Conservation (phyloP, 1,140 invertebrate genomes). For the Lordiphosa clarofinis region DNA sequence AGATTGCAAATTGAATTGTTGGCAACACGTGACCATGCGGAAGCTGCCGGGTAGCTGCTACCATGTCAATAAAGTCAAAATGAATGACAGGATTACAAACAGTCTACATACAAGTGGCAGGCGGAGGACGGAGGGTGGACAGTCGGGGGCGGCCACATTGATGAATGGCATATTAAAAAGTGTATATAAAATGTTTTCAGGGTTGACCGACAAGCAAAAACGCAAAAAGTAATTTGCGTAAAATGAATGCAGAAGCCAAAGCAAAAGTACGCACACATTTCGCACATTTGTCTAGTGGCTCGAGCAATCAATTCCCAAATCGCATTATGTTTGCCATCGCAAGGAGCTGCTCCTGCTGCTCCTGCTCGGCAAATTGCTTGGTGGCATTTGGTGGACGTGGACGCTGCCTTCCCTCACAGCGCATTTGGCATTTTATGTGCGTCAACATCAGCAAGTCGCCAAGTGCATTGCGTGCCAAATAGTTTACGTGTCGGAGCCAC, state of each 20-base stretch:
- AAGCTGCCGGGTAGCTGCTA: slow-evolving; percentile 8
- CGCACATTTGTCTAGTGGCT: slow-evolving; percentile 60
- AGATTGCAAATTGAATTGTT: slow-evolving; percentile 70
- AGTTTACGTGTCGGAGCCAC: slow-evolving; percentile 65
- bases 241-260: slow-evolving; percentile 36
- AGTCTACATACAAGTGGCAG: slow-evolving; percentile 56
- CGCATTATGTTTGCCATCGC: slow-evolving; percentile 49
- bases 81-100: slow-evolving; percentile 70
- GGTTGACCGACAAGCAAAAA: slow-evolving; percentile 38
- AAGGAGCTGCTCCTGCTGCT: slow-evolving; percentile 15
- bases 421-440: slow-evolving; percentile 71
- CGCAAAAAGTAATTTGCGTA: slow-evolving; percentile 69
- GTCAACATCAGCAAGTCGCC: slow-evolving; percentile 70
- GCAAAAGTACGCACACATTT: slow-evolving; percentile 14
- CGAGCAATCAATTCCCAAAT: slow-evolving; percentile 72
- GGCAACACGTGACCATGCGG: slow-evolving; percentile 64
- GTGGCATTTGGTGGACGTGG: slow-evolving; percentile 24
- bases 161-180: slow-evolving; percentile 72
- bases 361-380: slow-evolving; percentile 55
- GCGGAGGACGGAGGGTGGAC: slow-evolving; percentile 4
- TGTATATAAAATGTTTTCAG: slow-evolving; percentile 44
- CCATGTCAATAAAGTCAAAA: slow-evolving; percentile 72
- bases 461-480: slow-evolving; percentile 73
- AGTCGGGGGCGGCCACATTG: slow-evolving; percentile 4
- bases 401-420: slow-evolving; percentile 19